Evolutionary conservation across 2,797 vertebrate species (phyloP).

Genomic region (Apogon hyalosoma): DNA sequence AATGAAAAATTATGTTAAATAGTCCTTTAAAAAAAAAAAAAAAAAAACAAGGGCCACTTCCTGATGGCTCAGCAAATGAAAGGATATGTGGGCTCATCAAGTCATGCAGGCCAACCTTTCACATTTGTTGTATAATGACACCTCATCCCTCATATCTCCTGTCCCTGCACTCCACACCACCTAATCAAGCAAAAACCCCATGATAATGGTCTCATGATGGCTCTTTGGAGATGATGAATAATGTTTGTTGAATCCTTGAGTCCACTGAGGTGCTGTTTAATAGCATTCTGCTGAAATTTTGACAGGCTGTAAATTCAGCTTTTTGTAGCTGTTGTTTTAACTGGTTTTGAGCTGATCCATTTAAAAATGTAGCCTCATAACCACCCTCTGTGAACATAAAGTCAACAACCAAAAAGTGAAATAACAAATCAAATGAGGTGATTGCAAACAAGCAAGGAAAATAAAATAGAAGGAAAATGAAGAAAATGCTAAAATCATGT

Average conservation of each 20-base stretch:
- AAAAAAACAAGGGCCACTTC: constrained; percentile 27
- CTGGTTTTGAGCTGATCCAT: no score
- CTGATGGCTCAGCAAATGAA: constrained; percentile 23
- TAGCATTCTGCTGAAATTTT: constrained; percentile 30
- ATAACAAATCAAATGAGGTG: background rate
- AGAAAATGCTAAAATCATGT: background rate
- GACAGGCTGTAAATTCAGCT: constrained; percentile 41
- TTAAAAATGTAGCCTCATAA: background rate
- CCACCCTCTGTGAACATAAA: background rate
- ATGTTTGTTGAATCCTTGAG: constrained; percentile 53
- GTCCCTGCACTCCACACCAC: constrained; percentile 38
- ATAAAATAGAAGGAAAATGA: no score
- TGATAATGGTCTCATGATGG: constrained; percentile 47
- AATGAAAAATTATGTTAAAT: constrained; percentile 24
- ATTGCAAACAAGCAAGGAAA: background rate
- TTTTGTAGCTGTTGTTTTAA: background rate
- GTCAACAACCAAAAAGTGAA: background rate
- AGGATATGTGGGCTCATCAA: constrained; percentile 4
- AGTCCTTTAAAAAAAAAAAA: constrained; percentile 23
- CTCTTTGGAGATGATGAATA: constrained; percentile 61
- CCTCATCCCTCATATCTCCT: constrained; percentile 24
- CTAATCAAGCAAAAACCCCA: constrained; percentile 67
- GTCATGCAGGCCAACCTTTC: constrained; percentile 24
- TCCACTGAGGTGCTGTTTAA: constrained; percentile 40
- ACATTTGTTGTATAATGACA: constrained; percentile 55